A percentile compares a stretch with the other conserved stretches of the same genome.
Evolutionary conservation across 2,797 vertebrate species (phyloP).

Genomic region (Peromyscus nudipes): DNA sequence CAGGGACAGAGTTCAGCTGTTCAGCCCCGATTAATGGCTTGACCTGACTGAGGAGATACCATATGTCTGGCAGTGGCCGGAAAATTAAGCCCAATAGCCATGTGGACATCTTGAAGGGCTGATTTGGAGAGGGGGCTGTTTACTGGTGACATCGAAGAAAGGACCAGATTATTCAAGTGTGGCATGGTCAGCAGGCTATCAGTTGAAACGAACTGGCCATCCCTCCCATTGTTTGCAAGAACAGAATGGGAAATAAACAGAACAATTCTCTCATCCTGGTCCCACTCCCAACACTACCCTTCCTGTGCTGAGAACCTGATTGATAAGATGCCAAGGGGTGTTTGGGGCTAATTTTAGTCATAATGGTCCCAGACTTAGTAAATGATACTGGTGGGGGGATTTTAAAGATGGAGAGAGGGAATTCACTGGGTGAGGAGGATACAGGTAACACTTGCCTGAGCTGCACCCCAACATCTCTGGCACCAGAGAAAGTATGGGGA

Average conservation of each 20-base stretch:
- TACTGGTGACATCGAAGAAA: slow-evolving; percentile 10
- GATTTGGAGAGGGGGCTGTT: not conserved
- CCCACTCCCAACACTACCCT: not conserved
- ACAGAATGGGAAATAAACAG: not conserved
- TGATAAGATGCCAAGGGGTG: not conserved
- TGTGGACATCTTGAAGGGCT: not conserved
- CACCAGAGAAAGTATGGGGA: not conserved
- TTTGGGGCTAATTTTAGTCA: not conserved
- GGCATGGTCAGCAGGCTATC: not conserved
- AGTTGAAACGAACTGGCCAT: not conserved
- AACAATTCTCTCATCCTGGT: not conserved
- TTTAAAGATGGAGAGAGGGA: not conserved
- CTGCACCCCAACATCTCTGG: not conserved
- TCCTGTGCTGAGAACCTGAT: not conserved
- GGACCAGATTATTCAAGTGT: not conserved
- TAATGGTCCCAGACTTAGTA: not conserved
- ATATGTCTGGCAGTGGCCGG: not conserved
- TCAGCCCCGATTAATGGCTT: not conserved
- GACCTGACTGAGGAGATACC: not conserved
- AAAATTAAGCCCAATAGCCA: not conserved
- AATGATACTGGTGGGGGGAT: not conserved
- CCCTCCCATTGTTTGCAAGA: not conserved
- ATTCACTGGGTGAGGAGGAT: no score
- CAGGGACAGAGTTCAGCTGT: not conserved
- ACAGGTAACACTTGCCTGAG: not conserved